Evolutionary conservation across 2,888 invertebrate genomes (phyloP), one percentile per base, ranked within the genome.

Genomic region (Hirtodrosophila trivittata): DNA sequence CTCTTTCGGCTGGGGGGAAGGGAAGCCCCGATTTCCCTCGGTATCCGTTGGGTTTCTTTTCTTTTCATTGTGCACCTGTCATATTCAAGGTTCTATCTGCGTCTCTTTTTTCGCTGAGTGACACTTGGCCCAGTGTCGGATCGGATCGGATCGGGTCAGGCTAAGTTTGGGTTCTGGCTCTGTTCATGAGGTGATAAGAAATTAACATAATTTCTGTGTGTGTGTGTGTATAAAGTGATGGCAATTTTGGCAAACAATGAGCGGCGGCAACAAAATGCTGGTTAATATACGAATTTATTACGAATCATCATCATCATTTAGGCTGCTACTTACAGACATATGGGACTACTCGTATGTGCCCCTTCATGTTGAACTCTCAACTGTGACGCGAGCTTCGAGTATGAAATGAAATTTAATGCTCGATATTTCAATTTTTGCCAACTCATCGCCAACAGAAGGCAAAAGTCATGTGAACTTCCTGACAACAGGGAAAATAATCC

Each of bases 401-500:
- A 9, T 3, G 18, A 42, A 65, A 57, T 68, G 58, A 55, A 54
- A 59, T 66, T 21, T 56, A 75, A 66, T 77, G 75, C 70, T 71
- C 70, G 67, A 76, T 64, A 72, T 68, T 42, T 10, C 14, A 13
- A 37, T 58, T 73, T 74, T 62, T 42, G 82, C 67, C 67, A 56
- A 76, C 64, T 82, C 82, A 82, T 78, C 52, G 60, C 38, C 42
- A 33, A 30, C 39, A 59, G 52, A 65, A 65, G 65, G 51, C 66
- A 66, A 64, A 64, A 71, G 77, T 78, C 80, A 82, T 82, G 81
- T 84, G 83, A 72, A 82, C 82, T 82, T 82, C 82, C 82, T 82
- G 81, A 81, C 67, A 28, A 38, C 16, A 41, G 33, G n/a, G n/a
- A n/a, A n/a, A n/a, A n/a, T n/a, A n/a, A n/a, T n/a, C n/a, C n/a